Evolutionary conservation across 2,113 vertebrate genomes (phyloP).

Genomic region (Sinocyclocheilus anophthalmus): DNA sequence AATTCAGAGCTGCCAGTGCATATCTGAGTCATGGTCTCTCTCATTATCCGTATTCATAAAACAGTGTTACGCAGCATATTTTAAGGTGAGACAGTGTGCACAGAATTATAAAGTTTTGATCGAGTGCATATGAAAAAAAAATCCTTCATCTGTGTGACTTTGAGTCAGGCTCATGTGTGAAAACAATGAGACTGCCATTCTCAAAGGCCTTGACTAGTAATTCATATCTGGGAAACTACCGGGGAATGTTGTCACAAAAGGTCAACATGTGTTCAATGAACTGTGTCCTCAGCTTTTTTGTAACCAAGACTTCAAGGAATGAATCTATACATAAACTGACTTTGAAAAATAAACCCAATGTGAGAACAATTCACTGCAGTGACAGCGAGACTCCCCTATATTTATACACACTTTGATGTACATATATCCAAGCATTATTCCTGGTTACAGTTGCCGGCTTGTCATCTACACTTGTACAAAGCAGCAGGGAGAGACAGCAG

Average conservation of each 20-base stretch:
- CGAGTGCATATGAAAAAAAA: constrained; percentile 19
- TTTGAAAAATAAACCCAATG: constrained; percentile 6
- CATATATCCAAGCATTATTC: not conserved
- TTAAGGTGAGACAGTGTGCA: constrained; percentile 51
- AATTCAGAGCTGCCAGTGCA: constrained; percentile 54
- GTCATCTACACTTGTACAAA: constrained; percentile 47
- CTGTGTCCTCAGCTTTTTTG: not conserved
- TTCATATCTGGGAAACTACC: not conserved
- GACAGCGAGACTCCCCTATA: not conserved
- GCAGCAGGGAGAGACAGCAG: constrained; percentile 31
- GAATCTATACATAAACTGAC: not conserved
- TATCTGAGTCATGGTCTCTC: constrained; percentile 55
- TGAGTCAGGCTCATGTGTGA: not conserved
- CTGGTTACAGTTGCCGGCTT: constrained; percentile 8
- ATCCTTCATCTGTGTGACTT: not conserved
- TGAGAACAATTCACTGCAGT: not conserved
- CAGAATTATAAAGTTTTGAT: constrained; percentile 64
- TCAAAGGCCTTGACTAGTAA: not conserved
- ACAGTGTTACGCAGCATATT: constrained; percentile 60
- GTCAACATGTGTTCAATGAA: not conserved
- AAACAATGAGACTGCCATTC: not conserved
- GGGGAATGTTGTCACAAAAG: not conserved
- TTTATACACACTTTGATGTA: constrained; percentile 9
- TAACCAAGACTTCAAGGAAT: not conserved
- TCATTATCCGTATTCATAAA: constrained; percentile 62